Conservation (phyloP, 1,140 invertebrate species). For the Sinella curviseta region DNA sequence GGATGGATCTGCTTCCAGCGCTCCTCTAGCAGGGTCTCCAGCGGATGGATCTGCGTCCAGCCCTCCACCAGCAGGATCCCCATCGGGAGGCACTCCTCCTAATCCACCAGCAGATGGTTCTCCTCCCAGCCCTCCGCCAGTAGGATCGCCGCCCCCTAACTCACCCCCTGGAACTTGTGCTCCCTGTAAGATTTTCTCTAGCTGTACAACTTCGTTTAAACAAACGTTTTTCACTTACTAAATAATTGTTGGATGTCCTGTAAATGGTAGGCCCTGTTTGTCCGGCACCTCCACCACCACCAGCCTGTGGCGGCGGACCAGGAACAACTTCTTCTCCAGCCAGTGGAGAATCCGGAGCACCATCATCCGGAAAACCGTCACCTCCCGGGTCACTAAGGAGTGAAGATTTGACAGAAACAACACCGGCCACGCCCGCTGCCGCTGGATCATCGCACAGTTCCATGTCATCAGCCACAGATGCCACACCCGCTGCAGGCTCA, state of each 20-base stretch:
- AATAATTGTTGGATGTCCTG: background rate
- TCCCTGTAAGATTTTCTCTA: background rate
- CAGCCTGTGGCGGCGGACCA: background rate
- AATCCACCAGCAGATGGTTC: background rate
- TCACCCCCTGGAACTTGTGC: background rate
- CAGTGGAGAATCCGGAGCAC: no score
- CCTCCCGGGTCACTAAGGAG: background rate
- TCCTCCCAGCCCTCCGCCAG: background rate
- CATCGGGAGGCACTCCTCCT: background rate
- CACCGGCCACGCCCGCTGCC: background rate
- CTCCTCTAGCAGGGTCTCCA: background rate
- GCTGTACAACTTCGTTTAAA: background rate
- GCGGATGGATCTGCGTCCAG: no score
- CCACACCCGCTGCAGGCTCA: background rate
- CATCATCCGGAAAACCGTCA: no score
- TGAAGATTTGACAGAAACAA: background rate
- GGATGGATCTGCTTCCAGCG: background rate
- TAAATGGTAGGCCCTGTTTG: background rate
- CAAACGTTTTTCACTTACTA: background rate
- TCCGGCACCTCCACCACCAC: background rate
- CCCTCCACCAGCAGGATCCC: background rate
- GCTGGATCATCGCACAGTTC: background rate
- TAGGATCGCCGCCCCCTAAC: background rate
- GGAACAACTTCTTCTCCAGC: no score
- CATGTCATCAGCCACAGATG: background rate